Base-by-base conservation (phyloP, 2,888 invertebrate species). In the Mesorhabditis sp. region DNA sequence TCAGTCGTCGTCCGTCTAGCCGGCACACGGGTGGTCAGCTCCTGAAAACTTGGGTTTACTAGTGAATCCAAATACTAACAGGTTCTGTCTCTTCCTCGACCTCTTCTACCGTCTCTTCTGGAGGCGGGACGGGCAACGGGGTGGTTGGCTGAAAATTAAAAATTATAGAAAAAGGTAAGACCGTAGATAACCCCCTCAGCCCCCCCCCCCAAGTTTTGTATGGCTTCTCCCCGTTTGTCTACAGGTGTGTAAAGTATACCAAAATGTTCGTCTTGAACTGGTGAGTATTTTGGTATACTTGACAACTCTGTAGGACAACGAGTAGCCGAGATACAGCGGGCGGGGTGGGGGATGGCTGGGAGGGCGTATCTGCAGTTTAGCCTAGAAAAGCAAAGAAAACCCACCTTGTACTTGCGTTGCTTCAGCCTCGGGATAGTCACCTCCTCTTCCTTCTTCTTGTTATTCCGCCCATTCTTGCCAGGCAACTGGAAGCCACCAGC, bases 1-100 rank as follows among this genome's bases (percentile, higher is more conserved):
- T 72, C 68, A 41, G 80, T 75, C n/a, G 79, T 75, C 63, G 68
- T 65, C 61, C 45, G 43, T 66, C 70, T 76, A 13, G 65, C 68
- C 7, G 76, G 70, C 41, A 68, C 69, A 10, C 72, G 71, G 4
- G 74, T 74, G 42, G 72, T 64, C 28, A 50, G 7, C n/a, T 50
- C n/a, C 10, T 50, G 7, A 50, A 50, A 50, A 50, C 58, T 50
- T 50, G 28, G 28, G 28, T 50, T n/a, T 58, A 6, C 42, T 45
- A 62, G 15, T 5, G 10, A 7, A 45, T 13, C 62, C 61, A 7
- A 28, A 28, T 13, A 45, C n/a, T 63, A 43, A 6, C 43, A 6
- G 41, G 13, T 50, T 45, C 61, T 65, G 73, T 66, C n/a, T 72
- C 73, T 66, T 73, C 72, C 62, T 68, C 70, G 58, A 69, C 10